These are phyloP conservation scores for Geophilus truncorum DNA, from an alignment of 2,888 invertebrate species.

Conservation along the genomic window DNA sequence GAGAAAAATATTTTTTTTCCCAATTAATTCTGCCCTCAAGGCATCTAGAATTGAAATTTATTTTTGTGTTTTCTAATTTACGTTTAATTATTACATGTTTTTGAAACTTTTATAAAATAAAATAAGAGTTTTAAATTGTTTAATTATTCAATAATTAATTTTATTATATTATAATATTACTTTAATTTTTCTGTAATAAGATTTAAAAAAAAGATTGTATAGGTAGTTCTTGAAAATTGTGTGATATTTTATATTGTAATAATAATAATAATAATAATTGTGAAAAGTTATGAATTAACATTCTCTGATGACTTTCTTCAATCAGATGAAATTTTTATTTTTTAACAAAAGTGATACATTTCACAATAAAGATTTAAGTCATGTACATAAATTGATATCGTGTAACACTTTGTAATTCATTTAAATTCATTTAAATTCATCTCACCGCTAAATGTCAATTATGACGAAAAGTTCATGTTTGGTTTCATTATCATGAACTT, in stretches of 20 bases:
- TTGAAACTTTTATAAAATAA: too few relatives aligned
- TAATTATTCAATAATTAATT: not conserved
- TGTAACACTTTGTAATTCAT: too few relatives aligned
- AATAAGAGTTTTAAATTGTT: not conserved
- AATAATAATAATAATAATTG: too few relatives aligned
- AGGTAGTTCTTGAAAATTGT: not conserved
- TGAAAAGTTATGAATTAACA: not conserved
- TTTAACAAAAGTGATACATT: not conserved
- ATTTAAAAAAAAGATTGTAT: not conserved
- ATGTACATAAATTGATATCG: not conserved
- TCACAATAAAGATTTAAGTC: not conserved
- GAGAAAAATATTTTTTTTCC: not conserved
- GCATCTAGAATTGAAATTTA: not conserved
- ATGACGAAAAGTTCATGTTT: slow-evolving; percentile 88
- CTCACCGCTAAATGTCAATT: slow-evolving; percentile 95
- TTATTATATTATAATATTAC: not conserved
- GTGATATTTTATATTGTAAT: not conserved
- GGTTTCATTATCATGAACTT: slow-evolving; percentile 64
- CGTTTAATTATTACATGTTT: not conserved
- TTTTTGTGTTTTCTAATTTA: not conserved
- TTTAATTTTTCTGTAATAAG: not conserved
- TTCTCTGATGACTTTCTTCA: not conserved
- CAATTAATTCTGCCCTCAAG: not conserved
- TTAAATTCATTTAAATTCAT: too few relatives aligned
- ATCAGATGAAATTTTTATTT: not conserved